Base-by-base conservation (phyloP, 2,888 invertebrate genomes). In the Sialis fuliginosa region DNA sequence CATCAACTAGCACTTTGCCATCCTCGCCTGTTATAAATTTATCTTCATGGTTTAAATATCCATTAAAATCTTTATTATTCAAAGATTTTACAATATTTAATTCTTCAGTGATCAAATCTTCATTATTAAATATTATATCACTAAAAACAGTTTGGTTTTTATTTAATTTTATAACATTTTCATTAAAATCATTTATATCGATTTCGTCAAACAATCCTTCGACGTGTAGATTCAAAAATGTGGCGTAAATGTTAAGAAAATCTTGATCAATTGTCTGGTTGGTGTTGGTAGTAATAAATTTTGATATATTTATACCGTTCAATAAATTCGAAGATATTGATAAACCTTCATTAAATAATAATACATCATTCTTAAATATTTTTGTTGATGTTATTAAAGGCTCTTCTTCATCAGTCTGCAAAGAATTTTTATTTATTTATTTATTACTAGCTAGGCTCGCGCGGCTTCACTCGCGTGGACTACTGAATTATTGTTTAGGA, bases 281-380 rank as follows among this genome's bases (percentile, higher is more conserved):
- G 0, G 68, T 67, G 44, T 71, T 63, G 49, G 62, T 60, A 2
- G 71, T 71, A 1, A 74, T 56, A 49, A 75, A 68, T 4, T 65
- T 59, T 1, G 65, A 55, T 1, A 73, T 50, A 1, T 60, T 52
- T 47, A 70, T 64, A 9, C 62, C 60, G 52, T 69, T 73, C 1
- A 77, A 61, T 4, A 53, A 53, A 5, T 61, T 60, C 8, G 69
- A 66, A 31, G 54, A 49, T 1, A 75, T 57, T 32, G 61, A 55
- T 1, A 71, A 52, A 48, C 66, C 63, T 6, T 62, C 56, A 3
- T 59, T 56, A 42, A 70, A 58, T 6, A 53, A 54, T 22, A 22
- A 22, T 1, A 75, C 56, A 1, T 63, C 58, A 13, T 60, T 54
- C 3, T 57, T 48, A 48, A 77, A 72, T 1, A 54, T 57, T 58